Percentiles rank a stretch among this genome's conserved stretches.
phyloP scores from a whole-genome alignment of 2,797 vertebrate genomes.

The Otolemur crassicaudatus region DNA sequence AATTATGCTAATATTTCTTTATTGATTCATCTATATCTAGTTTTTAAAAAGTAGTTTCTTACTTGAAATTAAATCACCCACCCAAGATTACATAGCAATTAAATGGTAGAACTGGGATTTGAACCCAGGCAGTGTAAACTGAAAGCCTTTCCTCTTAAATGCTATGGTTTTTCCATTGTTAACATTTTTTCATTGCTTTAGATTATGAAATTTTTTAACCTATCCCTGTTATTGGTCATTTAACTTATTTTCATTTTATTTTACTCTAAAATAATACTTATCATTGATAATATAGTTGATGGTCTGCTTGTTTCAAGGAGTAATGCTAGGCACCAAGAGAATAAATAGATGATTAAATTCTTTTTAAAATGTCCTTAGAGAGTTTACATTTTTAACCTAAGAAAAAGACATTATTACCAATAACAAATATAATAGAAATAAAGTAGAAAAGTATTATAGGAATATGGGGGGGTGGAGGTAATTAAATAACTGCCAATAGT shows the following conservation, averaged over 20 bases:
- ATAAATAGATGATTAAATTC: neutral
- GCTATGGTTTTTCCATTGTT: neutral
- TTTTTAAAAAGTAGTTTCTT: conserved; percentile 35
- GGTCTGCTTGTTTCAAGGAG: neutral
- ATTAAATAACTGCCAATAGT: neutral
- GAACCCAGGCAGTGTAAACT: neutral
- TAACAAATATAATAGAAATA: neutral
- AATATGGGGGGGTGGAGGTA: neutral
- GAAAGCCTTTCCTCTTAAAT: neutral
- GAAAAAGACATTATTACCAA: neutral
- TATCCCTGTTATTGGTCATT: neutral
- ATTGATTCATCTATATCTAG: neutral
- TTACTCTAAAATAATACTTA: neutral
- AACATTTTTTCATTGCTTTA: neutral
- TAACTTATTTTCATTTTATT: conserved; percentile 5
- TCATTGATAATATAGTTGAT: neutral
- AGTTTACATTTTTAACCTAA: conserved; percentile 13
- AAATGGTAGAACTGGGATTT: neutral
- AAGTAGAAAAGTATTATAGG: neutral
- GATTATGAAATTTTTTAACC: neutral
- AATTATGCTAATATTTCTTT: neutral
- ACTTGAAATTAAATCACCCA: neutral
- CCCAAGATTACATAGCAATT: neutral
- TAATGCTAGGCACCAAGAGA: neutral
- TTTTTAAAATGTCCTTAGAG: neutral